phyloP scores from a whole-genome alignment of 2,797 vertebrate species.

The Sciurus vulgaris region DNA sequence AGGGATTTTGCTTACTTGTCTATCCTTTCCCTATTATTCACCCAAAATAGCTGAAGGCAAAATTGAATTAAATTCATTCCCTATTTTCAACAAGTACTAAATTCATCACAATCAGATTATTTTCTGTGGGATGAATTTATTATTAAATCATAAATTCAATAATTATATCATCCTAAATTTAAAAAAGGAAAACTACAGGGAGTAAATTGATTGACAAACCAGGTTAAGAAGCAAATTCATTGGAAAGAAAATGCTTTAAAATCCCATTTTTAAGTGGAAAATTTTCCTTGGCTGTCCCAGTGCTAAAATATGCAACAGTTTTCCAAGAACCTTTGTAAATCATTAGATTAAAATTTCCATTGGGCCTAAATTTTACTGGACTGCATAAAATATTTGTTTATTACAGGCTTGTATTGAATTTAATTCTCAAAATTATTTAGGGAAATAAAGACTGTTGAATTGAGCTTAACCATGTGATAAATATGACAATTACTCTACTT shows the following conservation, averaged over 20 bases:
- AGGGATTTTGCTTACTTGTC: background rate
- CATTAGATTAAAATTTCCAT: slow-evolving; percentile 64
- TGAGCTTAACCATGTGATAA: slow-evolving; percentile 39
- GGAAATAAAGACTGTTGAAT: slow-evolving; percentile 54
- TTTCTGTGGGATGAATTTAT: background rate
- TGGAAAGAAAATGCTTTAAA: background rate
- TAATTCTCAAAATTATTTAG: slow-evolving; percentile 70
- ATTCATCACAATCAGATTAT: background rate
- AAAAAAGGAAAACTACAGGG: background rate
- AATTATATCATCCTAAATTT: background rate
- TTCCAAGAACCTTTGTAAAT: slow-evolving; percentile 35
- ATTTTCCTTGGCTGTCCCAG: slow-evolving; percentile 2
- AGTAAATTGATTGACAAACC: background rate
- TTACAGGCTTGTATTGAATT: background rate
- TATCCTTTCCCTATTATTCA: background rate
- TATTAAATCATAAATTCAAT: slow-evolving; percentile 25
- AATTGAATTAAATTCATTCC: background rate
- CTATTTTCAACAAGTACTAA: slow-evolving; percentile 7
- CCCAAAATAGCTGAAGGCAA: background rate
- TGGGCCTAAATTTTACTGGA: slow-evolving; percentile 54
- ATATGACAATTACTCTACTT: slow-evolving; percentile 55
- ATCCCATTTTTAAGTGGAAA: slow-evolving; percentile 35
- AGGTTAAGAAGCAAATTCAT: slow-evolving; percentile 19
- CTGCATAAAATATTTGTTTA: slow-evolving; percentile 26
- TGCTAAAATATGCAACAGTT: slow-evolving; percentile 53